These are phyloP conservation scores for Arvicanthis niloticus DNA, from an alignment of 2,113 vertebrate species.

Conservation along the genomic window DNA sequence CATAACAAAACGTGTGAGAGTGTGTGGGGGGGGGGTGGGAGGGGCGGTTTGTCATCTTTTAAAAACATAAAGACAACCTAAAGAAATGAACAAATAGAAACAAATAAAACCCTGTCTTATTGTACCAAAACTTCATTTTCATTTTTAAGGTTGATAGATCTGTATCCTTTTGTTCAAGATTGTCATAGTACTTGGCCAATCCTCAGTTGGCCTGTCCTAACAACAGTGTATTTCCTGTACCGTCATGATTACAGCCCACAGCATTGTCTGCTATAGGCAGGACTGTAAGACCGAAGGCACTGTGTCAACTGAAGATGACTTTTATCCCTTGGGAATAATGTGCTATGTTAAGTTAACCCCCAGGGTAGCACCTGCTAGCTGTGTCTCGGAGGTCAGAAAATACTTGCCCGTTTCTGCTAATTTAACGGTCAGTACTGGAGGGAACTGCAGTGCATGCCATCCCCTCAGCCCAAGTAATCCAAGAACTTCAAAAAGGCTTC, in stretches of 20 bases:
- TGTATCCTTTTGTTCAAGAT: neutral
- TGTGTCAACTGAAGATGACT: neutral
- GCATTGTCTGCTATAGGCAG: neutral
- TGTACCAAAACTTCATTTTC: neutral
- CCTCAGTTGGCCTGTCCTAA: neutral
- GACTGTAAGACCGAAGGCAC: neutral
- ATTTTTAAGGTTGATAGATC: neutral
- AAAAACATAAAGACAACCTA: neutral
- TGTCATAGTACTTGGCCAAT: neutral
- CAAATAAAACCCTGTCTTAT: neutral
- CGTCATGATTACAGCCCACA: neutral
- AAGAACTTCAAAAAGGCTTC: conserved; percentile 9
- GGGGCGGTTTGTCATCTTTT: neutral
- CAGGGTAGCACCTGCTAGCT: neutral
- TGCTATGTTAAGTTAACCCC: neutral
- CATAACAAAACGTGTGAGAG: neutral
- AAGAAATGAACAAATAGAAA: neutral
- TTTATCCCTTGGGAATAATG: neutral
- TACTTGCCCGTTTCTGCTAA: neutral
- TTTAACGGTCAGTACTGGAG: neutral
- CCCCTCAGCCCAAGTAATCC: neutral
- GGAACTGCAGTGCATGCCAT: neutral
- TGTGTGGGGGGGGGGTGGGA: neutral
- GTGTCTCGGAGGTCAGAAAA: neutral
- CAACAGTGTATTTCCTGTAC: neutral